Evolutionary conservation across 37 sponge, comb jelly and placozoan species (phyloP).

Genomic region (Aplysina aerophoba): DNA sequence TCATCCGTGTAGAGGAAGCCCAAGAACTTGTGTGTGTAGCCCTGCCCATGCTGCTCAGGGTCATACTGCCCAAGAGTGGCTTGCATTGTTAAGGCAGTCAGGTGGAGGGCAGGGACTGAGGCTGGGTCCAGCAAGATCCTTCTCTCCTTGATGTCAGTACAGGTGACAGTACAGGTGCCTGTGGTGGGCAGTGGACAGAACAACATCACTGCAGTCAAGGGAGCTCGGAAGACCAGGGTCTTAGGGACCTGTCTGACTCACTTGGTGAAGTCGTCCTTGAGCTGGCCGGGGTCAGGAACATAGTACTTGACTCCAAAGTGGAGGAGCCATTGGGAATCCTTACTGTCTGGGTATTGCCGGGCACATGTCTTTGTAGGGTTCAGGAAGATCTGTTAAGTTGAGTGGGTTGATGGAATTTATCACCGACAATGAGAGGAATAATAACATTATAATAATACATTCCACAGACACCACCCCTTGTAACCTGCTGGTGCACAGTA

Average conservation of each 20-base stretch:
- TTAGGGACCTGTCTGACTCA: background rate
- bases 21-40: conserved; percentile 43
- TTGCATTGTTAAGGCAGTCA: conserved; percentile 76
- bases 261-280: conserved; percentile 66
- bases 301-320: conserved; percentile 87
- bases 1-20: conserved; percentile 41
- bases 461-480: too few species aligned
- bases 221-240: too few species aligned
- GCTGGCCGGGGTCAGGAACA: conserved; percentile 57
- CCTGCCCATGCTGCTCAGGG: conserved; percentile 25
- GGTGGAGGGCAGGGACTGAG: conserved; percentile 46
- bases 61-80: conserved; percentile 56
- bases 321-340: conserved; percentile 42
- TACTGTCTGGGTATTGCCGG: background rate
- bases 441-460: too few species aligned
- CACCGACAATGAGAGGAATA: too few species aligned
- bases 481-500: too few species aligned
- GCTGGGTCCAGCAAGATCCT: conserved; percentile 47
- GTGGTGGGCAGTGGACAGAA: background rate
- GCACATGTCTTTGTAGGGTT: background rate
- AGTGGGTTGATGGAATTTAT: too few species aligned
- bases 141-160: conserved; percentile 69
- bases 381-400: conserved; percentile 5
- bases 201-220: too few species aligned
- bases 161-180: conserved; percentile 71